phyloP scores from a whole-genome alignment of 2,888 invertebrate species.

The Sussaba pulchella region DNA sequence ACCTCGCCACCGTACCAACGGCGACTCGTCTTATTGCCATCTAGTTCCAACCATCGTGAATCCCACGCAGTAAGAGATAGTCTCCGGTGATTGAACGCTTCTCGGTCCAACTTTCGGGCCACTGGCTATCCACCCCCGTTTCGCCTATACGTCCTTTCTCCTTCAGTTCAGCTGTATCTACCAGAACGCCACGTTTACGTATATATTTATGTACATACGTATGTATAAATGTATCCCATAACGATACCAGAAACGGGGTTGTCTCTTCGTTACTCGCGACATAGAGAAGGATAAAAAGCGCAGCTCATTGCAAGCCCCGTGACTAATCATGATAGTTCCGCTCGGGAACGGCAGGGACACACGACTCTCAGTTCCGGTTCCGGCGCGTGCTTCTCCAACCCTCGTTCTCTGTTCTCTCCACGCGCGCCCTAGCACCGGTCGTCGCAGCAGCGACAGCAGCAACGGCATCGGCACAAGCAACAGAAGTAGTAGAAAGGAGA shows the following conservation, averaged over 20 bases:
- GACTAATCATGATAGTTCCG: slow-evolving; percentile 85
- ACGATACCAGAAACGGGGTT: not conserved
- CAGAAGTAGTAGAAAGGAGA: not conserved
- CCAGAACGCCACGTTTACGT: not conserved
- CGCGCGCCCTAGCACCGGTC: slow-evolving; percentile 36
- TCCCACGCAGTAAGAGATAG: not conserved
- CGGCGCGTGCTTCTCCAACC: slow-evolving; percentile 79
- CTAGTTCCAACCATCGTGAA: not conserved
- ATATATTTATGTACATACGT: too few relatives aligned
- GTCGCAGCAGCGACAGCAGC: slow-evolving; percentile 28
- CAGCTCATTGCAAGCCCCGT: slow-evolving; percentile 81
- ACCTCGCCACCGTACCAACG: slow-evolving; percentile 49
- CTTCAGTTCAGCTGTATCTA: not conserved
- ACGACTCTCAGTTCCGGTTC: slow-evolving; percentile 84
- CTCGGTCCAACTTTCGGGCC: not conserved
- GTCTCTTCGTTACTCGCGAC: not conserved
- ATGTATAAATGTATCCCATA: too few relatives aligned
- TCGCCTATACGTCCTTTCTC: slow-evolving; percentile 7
- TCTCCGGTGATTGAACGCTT: slow-evolving; percentile 58
- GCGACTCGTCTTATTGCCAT: slow-evolving; percentile 14
- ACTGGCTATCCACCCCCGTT: not conserved
- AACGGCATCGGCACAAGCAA: slow-evolving; percentile 63
- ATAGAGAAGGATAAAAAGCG: slow-evolving; percentile 35
- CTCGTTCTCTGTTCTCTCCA: slow-evolving; percentile 45
- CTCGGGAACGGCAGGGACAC: slow-evolving; percentile 83